A percentile compares a stretch with the other conserved stretches of the same genome.
Evolutionary conservation across 2,888 invertebrate species (phyloP).

Genomic region (Silvanus unidentatus): DNA sequence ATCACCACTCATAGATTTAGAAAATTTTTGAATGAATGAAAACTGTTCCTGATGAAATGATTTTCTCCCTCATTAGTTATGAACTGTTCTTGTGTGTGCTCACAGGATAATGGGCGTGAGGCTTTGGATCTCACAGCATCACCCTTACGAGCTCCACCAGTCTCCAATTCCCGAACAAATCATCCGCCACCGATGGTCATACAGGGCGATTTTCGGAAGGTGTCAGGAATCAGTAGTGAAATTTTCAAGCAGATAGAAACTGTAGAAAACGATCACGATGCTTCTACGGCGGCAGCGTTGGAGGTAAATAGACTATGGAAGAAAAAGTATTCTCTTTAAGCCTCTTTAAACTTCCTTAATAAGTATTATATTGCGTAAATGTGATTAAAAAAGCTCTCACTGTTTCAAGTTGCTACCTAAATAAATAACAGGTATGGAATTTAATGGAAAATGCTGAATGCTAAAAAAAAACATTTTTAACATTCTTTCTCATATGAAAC

Average conservation of each 20-base stretch:
- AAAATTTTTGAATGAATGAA: no score
- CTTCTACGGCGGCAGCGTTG: slow-evolving; percentile 85
- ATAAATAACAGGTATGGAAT: no score
- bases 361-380: background rate
- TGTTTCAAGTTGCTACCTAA: no score
- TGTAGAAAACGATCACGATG: slow-evolving; percentile 92
- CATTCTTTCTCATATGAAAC: no score
- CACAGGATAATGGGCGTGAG: slow-evolving; percentile 83
- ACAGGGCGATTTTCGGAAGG: slow-evolving; percentile 93
- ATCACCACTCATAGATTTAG: no score
- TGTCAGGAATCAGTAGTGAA: slow-evolving; percentile 93
- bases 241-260: slow-evolving; percentile 96
- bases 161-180: slow-evolving; percentile 53
- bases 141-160: slow-evolving; percentile 76
- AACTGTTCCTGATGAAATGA: no score
- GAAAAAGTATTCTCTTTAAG: no score
- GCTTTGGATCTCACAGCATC: slow-evolving; percentile 87
- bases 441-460: no score
- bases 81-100: slow-evolving; percentile 12
- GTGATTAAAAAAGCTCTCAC: no score
- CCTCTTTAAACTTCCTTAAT: background rate
- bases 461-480: no score
- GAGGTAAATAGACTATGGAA: slow-evolving; percentile 52
- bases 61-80: background rate
- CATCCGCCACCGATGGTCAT: slow-evolving; percentile 72